phyloP scores from a whole-genome alignment of 2,113 vertebrate species.

The Chaenocephalus aceratus region DNA sequence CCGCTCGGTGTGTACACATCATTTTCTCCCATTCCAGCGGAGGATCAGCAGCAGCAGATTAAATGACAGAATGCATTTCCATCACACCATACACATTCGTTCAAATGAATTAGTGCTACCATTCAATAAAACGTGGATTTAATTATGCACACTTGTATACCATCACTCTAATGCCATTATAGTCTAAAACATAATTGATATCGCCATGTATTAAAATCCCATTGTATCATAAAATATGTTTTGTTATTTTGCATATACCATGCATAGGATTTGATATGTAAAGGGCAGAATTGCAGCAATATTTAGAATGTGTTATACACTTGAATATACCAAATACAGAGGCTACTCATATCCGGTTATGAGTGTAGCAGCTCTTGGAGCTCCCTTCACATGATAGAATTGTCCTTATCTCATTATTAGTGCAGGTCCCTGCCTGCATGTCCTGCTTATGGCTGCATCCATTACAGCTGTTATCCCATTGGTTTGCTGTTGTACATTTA shows the following conservation, averaged over 20 bases:
- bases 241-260: neutral
- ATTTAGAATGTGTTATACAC: neutral
- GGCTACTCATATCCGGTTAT: too few species aligned
- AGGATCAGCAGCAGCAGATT: conserved; percentile 73
- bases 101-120: conserved; percentile 56
- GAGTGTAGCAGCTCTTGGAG: too few species aligned
- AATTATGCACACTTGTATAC: conserved; percentile 70
- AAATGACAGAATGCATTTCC: conserved; percentile 78
- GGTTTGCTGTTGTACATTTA: neutral
- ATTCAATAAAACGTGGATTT: conserved; percentile 64
- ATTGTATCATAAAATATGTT: conserved; percentile 44
- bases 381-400: too few species aligned
- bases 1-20: conserved; percentile 66
- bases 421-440: too few species aligned
- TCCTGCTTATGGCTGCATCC: too few species aligned
- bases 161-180: conserved; percentile 37
- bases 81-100: conserved; percentile 57
- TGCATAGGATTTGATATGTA: conserved; percentile 12
- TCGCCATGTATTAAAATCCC: conserved; percentile 55
- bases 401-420: too few species aligned
- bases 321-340: neutral
- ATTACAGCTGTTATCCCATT: too few species aligned
- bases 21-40: conserved; percentile 61
- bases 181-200: conserved; percentile 64
- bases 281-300: neutral